These are phyloP conservation scores for Plotosus lineatus DNA, from an alignment of 2,113 vertebrate species.

Conservation along the genomic window DNA sequence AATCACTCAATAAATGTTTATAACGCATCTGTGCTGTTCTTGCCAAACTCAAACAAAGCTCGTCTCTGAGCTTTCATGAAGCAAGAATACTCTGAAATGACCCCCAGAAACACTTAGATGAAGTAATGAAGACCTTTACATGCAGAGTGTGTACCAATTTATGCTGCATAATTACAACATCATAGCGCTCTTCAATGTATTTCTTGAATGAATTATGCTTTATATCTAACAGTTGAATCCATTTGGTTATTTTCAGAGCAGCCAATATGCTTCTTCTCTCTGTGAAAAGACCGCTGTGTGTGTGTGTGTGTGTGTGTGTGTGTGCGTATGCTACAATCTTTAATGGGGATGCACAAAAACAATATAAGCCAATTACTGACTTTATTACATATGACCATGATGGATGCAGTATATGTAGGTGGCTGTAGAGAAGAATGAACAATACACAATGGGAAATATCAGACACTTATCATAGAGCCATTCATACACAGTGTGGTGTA, in stretches of 20 bases:
- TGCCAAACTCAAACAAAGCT: constrained; percentile 4
- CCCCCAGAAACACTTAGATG: neutral
- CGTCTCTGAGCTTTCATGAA: constrained; percentile 11
- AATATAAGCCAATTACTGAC: constrained; percentile 32
- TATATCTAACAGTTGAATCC: constrained; percentile 35
- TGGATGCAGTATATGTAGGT: constrained; percentile 21
- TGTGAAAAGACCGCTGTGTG: neutral
- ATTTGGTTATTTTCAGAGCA: constrained; percentile 32
- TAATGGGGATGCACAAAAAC: constrained; percentile 33
- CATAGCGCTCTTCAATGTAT: constrained; percentile 10
- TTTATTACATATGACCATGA: constrained; percentile 26
- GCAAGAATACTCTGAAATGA: neutral
- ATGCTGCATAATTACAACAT: constrained; percentile 14
- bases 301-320: neutral
- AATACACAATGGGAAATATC: constrained; percentile 9
- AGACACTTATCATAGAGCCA: neutral
- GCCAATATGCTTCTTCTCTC: constrained; percentile 30
- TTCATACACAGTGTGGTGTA: constrained; percentile 5
- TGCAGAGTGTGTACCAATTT: neutral
- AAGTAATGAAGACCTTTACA: constrained; percentile 16
- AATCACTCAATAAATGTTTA: neutral
- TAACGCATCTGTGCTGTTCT: neutral
- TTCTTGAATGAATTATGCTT: constrained; percentile 23
- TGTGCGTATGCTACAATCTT: neutral
- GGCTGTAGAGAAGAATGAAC: neutral